phyloP scores from a whole-genome alignment of 64 coral and sea anemone species.

The Stichodactyla helianthus region DNA sequence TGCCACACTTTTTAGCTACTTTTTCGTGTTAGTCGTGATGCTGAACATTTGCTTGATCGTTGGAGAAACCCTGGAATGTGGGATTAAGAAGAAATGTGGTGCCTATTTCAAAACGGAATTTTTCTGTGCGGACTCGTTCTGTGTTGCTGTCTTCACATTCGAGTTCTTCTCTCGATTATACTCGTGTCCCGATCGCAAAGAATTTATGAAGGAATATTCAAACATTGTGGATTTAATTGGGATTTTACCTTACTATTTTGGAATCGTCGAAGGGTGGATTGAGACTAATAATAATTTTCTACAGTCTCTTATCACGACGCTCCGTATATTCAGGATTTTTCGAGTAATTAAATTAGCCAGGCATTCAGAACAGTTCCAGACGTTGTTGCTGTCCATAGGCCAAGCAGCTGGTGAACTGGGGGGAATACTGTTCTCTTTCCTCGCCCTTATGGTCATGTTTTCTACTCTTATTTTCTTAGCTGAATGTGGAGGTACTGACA shows the following conservation, averaged over 20 bases:
- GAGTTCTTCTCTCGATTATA: constrained; percentile 70
- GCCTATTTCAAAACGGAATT: constrained; percentile 29
- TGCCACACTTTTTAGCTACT: constrained; percentile 54
- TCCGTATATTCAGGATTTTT: constrained; percentile 74
- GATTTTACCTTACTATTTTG: constrained; percentile 80
- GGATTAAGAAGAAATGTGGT: constrained; percentile 24
- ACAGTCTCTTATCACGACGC: constrained; percentile 41
- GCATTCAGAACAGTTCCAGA: constrained; percentile 68
- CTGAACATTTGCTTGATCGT: constrained; percentile 74
- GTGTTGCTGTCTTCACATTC: constrained; percentile 79
- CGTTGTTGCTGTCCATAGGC: constrained; percentile 49
- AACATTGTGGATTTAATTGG: constrained; percentile 75
- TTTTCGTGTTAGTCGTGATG: constrained; percentile 61
- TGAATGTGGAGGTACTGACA: constrained; percentile 21
- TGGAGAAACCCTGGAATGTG: constrained; percentile 67
- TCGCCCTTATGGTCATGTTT: constrained; percentile 70
- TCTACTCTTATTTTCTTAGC: constrained; percentile 61
- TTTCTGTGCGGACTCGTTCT: constrained; percentile 67
- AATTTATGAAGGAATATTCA: constrained; percentile 51
- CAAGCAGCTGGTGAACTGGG: constrained; percentile 72
- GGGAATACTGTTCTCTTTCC: constrained; percentile 81
- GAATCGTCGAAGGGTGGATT: constrained; percentile 23
- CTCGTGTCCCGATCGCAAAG: constrained; percentile 45
- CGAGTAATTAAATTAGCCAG: constrained; percentile 79
- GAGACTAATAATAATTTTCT: constrained; percentile 41